Evolutionary conservation across 2,888 invertebrate species (phyloP).

Genomic region (Sceliomorpha sp.): DNA sequence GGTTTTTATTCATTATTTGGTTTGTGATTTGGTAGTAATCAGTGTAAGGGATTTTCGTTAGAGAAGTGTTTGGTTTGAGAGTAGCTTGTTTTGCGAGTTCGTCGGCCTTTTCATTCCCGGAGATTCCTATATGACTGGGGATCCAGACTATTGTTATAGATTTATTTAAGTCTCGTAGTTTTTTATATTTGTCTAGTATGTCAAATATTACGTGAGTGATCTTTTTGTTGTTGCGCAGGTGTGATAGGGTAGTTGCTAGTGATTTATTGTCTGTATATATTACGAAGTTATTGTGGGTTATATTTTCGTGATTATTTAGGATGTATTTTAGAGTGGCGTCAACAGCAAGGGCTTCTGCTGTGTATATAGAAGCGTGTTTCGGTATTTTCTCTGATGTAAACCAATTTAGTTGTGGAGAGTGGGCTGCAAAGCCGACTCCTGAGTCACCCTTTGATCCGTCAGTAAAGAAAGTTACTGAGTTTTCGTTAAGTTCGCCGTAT

Average conservation of each 20-base stretch:
- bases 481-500: too few species aligned
- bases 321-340: conserved; percentile 3
- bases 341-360: not conserved
- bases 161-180: too few species aligned
- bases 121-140: too few species aligned
- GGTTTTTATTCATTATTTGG: not conserved
- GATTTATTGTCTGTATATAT: conserved; percentile 1
- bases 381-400: conserved; percentile 1
- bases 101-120: not conserved
- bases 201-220: too few species aligned
- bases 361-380: not conserved
- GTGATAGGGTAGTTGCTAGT: not conserved
- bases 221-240: not conserved
- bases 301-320: conserved; percentile 1
- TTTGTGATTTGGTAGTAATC: conserved; percentile 2
- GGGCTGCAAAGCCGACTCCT: too few species aligned
- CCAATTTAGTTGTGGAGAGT: too few species aligned
- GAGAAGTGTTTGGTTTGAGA: too few species aligned
- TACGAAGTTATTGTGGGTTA: not conserved
- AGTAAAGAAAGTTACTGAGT: conserved; percentile 18
- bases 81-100: not conserved
- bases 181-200: too few species aligned
- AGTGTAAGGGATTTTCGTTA: conserved; percentile 2
- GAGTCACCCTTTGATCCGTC: not conserved
- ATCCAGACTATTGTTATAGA: too few species aligned